phyloP scores from a whole-genome alignment of 2,888 invertebrate genomes.

The Lysandra coridon region DNA sequence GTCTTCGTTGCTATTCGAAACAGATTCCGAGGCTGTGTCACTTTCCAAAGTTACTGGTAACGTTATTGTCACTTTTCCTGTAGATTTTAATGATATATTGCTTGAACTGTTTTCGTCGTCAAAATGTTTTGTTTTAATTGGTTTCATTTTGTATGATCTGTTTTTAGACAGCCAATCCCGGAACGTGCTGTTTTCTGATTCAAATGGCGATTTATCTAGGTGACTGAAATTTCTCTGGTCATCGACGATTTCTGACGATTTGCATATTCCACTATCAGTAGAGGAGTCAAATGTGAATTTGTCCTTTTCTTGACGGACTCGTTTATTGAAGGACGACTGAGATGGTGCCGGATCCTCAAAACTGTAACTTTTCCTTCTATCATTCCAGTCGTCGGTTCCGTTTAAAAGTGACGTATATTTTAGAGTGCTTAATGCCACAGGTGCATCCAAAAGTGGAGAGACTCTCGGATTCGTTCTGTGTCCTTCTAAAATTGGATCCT shows the following conservation, averaged over 20 bases:
- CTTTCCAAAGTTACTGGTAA: conserved; percentile 62
- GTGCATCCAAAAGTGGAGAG: conserved; percentile 65
- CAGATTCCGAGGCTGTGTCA: conserved; percentile 40
- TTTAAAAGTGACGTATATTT: conserved; percentile 71
- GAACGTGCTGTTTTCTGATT: conserved; percentile 58
- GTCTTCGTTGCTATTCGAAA: conserved; percentile 55
- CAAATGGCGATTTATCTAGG: conserved; percentile 1
- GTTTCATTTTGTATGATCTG: conserved; percentile 55
- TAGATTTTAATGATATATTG: conserved; percentile 63
- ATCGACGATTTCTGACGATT: conserved; percentile 83
- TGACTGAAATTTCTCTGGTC: conserved; percentile 36
- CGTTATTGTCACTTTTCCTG: conserved; percentile 68
- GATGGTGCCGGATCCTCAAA: conserved; percentile 69
- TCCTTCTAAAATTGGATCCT: conserved; percentile 40
- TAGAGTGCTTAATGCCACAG: conserved; percentile 64
- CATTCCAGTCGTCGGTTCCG: conserved; percentile 83
- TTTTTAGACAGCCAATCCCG: conserved; percentile 71
- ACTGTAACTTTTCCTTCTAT: conserved; percentile 88
- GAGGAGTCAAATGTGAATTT: conserved; percentile 85
- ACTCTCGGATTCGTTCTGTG: conserved; percentile 53
- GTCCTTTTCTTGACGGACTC: conserved; percentile 64
- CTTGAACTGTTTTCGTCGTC: conserved; percentile 46
- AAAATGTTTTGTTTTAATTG: conserved; percentile 43
- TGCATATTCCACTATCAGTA: conserved; percentile 88
- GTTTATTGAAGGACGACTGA: conserved; percentile 58